Percentiles rank a stretch among this genome's conserved stretches.
These are phyloP conservation scores for Lepidochrysops patricia DNA, from an alignment of 2,888 invertebrate species.

Conservation along the genomic window DNA sequence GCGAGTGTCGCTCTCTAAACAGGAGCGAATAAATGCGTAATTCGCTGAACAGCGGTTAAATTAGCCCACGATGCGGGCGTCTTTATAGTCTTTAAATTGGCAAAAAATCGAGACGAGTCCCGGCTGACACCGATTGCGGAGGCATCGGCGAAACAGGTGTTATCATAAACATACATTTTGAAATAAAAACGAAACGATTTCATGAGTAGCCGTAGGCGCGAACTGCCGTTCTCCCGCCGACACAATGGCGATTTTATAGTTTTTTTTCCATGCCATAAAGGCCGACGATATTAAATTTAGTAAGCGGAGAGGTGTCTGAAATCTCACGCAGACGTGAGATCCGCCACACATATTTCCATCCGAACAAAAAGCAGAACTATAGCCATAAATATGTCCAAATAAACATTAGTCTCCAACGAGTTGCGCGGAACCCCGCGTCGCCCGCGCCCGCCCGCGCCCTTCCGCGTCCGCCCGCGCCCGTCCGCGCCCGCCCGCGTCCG, in stretches of 20 bases:
- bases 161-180: constrained; percentile 75
- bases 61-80: constrained; percentile 71
- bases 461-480: neutral
- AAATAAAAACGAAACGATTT: constrained; percentile 73
- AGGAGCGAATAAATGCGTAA: constrained; percentile 58
- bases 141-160: constrained; percentile 74
- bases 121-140: constrained; percentile 71
- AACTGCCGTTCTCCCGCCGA: constrained; percentile 70
- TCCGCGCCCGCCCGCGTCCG: neutral
- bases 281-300: constrained; percentile 73
- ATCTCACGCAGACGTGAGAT: constrained; percentile 75
- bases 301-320: constrained; percentile 74
- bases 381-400: constrained; percentile 76
- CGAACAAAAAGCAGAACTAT: constrained; percentile 74
- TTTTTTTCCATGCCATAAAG: constrained; percentile 65
- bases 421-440: constrained; percentile 30
- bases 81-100: constrained; percentile 72
- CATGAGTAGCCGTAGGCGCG: constrained; percentile 73
- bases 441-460: neutral
- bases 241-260: constrained; percentile 71
- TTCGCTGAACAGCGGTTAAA: constrained; percentile 69
- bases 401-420: constrained; percentile 66
- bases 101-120: constrained; percentile 69
- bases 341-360: constrained; percentile 76
- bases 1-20: constrained; percentile 33